A percentile compares a stretch with the other conserved stretches of the same genome.
phyloP scores from a whole-genome alignment of 1,140 invertebrate genomes.

The Glomeris maerens region DNA sequence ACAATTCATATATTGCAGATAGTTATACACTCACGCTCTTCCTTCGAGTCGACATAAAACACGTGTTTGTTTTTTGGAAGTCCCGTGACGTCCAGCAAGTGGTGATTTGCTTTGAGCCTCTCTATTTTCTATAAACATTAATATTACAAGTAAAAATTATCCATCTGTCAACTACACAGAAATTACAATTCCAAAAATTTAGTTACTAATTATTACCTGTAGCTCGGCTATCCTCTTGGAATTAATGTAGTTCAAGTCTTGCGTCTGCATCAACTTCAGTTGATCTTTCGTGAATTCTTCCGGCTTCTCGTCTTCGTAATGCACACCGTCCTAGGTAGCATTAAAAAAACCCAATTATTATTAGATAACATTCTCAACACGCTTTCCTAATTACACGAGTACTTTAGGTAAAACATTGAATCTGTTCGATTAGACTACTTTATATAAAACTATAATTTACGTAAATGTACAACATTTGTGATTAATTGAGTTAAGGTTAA shows the following conservation, averaged over 20 bases:
- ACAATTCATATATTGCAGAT: no score
- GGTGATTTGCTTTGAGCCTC: constrained; percentile 61
- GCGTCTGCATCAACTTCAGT: constrained; percentile 71
- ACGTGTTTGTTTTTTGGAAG: no score
- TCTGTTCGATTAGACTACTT: no score
- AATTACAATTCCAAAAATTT: neutral
- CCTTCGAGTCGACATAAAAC: no score
- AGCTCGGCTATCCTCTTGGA: constrained; percentile 70
- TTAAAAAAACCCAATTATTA: neutral
- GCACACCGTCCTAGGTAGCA: constrained; percentile 37
- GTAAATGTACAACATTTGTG: no score
- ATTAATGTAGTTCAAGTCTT: constrained; percentile 78
- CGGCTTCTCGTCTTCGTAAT: constrained; percentile 47
- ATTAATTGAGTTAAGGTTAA: no score
- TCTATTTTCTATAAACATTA: constrained; percentile 52
- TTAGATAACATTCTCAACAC: no score
- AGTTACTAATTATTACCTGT: constrained; percentile 33
- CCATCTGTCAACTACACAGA: neutral
- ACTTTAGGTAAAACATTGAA: no score
- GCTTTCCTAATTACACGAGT: no score
- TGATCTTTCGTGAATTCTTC: constrained; percentile 65
- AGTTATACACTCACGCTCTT: no score
- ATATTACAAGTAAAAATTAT: constrained; percentile 6
- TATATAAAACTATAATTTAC: no score
- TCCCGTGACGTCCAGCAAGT: constrained; percentile 57